Conservation (phyloP, 2,113 vertebrate species). For the Natator depressus region DNA sequence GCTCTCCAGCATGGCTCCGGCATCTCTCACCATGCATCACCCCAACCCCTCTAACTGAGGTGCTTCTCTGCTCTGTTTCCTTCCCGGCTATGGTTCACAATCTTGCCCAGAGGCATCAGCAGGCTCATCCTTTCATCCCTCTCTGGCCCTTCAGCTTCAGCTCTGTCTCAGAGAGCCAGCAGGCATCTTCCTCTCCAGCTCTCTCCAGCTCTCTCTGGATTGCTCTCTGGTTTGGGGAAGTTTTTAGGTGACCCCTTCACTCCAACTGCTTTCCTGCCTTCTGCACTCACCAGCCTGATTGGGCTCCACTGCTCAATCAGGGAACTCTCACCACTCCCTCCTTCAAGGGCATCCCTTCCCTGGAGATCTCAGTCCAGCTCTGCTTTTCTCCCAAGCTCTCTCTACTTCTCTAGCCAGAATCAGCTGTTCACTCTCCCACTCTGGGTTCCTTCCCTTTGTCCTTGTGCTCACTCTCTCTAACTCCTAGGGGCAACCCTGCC, state of each 20-base stretch:
- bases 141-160: too few relatives aligned
- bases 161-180: too few relatives aligned
- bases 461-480: background rate
- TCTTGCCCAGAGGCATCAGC: too few relatives aligned
- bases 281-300: background rate
- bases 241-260: background rate
- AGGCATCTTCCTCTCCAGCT: background rate
- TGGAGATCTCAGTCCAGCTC: background rate
- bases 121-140: too few relatives aligned
- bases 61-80: too few relatives aligned
- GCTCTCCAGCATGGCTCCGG: background rate
- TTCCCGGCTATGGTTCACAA: too few relatives aligned
- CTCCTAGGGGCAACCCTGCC: background rate
- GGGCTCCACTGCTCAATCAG: background rate
- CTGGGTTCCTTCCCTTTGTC: too few relatives aligned
- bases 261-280: background rate
- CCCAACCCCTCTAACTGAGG: too few relatives aligned
- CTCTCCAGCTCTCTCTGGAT: background rate
- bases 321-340: background rate
- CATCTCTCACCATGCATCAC: background rate
- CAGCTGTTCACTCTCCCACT: background rate
- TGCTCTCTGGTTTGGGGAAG: background rate
- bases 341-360: background rate
- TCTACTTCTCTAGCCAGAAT: background rate
- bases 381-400: background rate